Evolutionary conservation across 2,113 vertebrate genomes (phyloP).

Genomic region (Chamaetylas fuelleborni): DNA sequence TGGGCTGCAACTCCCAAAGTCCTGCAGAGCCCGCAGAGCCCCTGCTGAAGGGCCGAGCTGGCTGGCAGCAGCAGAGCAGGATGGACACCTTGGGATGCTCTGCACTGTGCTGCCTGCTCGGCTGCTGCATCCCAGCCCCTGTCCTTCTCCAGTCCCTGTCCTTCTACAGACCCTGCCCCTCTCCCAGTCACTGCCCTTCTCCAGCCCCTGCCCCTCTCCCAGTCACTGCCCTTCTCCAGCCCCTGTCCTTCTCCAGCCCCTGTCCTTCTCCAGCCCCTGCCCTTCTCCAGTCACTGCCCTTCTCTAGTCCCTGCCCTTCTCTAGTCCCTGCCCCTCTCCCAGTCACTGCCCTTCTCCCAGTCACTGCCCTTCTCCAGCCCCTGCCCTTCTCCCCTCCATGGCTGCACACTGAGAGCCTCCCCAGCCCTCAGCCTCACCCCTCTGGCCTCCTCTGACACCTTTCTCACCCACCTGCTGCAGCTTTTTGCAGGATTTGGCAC

Average conservation of each 20-base stretch:
- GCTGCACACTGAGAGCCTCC: not conserved
- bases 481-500: not conserved
- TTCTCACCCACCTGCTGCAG: not conserved
- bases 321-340: too few species aligned
- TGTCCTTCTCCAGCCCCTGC: too few species aligned
- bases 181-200: too few species aligned
- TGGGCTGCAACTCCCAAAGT: not conserved
- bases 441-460: not conserved
- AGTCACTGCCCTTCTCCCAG: not conserved
- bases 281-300: too few species aligned
- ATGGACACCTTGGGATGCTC: not conserved
- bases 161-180: too few species aligned
- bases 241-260: too few species aligned
- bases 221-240: too few species aligned
- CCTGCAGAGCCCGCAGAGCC: conserved; percentile 14
- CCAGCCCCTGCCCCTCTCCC: too few species aligned
- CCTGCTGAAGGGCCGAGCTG: not conserved
- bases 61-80: conserved; percentile 25
- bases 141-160: too few species aligned
- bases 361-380: too few species aligned
- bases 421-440: not conserved
- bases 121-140: not conserved
- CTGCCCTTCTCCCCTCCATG: not conserved
- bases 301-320: too few species aligned
- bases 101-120: not conserved